Base-by-base conservation (phyloP, 2,888 invertebrate species). In the Ennomos fuscantarius region DNA sequence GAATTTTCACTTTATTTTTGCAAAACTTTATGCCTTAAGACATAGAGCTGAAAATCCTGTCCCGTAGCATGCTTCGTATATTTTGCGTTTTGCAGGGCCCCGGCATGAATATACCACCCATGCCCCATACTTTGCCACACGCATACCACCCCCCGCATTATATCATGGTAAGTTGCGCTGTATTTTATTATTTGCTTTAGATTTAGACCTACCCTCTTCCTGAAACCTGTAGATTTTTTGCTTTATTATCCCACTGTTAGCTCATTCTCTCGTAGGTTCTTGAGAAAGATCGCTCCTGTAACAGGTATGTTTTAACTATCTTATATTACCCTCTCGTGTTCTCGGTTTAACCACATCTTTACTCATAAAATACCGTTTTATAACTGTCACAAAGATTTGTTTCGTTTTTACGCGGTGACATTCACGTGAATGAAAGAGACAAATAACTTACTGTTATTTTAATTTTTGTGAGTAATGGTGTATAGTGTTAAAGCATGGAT, bases 71-170 rank as follows among this genome's bases (percentile, higher is more conserved):
- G 90, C 85, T 82, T 87, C 76, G 83, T 82, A 86, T 66, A 73
- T 76, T 78, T 90, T 85, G 88, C 82, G 87, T 83, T 61, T 87
- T 92, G 70, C 92, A 92, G 93, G 93, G 92, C 74, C 90, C 87
- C 76, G 93, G 92, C 89, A 92, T 93, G 91, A 83, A 79, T 73
- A 82, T 92, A 76, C 88, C 88, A 80, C 82, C 90, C 83, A 88
- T 91, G 89, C 85, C 91, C 76, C 91, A 92, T 82, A 91, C 92
- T 83, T 83, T 90, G 88, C 88, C 91, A 80, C 92, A 92, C 84
- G 84, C 92, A 89, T 92, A 88, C 82, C 92, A 92, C 74, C 86
- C 92, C 85, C 91, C 92, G 84, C 92, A 92, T 91, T 92, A 81
- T 88, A 85, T 90, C 78, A 82, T 92, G 93, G 93, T 93, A 90